These are phyloP conservation scores for Kryptopterus vitreolus DNA, from an alignment of 2,797 vertebrate species.

Conservation along the genomic window DNA sequence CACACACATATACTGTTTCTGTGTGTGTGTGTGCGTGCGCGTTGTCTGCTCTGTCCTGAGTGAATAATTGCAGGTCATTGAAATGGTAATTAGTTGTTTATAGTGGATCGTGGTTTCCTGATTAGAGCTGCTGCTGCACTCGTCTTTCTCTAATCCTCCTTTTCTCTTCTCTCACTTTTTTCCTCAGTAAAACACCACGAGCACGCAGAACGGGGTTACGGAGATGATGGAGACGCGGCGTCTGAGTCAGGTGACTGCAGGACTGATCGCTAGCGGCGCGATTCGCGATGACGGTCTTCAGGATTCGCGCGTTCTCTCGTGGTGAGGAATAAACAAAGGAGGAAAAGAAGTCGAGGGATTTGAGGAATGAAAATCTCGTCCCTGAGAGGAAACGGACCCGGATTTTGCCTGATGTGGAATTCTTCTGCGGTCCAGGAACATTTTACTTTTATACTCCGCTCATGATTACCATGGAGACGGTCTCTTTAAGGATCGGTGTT, in stretches of 20 bases:
- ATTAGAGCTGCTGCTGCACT: slow-evolving; percentile 55
- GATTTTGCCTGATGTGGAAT: neutral
- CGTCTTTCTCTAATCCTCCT: neutral
- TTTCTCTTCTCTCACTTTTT: neutral
- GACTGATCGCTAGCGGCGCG: neutral
- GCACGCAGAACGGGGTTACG: too few species aligned
- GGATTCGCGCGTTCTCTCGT: too few species aligned
- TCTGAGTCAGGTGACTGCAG: too few species aligned
- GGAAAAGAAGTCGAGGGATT: neutral
- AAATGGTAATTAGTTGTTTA: slow-evolving; percentile 68
- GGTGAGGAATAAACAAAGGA: neutral
- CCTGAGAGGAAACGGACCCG: neutral
- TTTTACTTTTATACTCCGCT: neutral
- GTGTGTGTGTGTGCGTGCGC: neutral
- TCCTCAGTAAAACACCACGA: neutral
- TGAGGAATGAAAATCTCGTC: neutral
- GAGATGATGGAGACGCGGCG: neutral
- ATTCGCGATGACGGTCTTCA: too few species aligned
- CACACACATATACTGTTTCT: too few species aligned
- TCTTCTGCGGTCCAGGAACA: neutral
- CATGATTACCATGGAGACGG: slow-evolving; percentile 41
- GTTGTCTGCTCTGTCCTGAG: slow-evolving; percentile 16
- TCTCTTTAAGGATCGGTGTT: neutral
- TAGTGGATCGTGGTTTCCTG: slow-evolving; percentile 56
- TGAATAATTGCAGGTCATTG: slow-evolving; percentile 65